These are phyloP conservation scores for Drosophila mercatorum DNA, from an alignment of 2,888 invertebrate genomes.

Conservation along the genomic window DNA sequence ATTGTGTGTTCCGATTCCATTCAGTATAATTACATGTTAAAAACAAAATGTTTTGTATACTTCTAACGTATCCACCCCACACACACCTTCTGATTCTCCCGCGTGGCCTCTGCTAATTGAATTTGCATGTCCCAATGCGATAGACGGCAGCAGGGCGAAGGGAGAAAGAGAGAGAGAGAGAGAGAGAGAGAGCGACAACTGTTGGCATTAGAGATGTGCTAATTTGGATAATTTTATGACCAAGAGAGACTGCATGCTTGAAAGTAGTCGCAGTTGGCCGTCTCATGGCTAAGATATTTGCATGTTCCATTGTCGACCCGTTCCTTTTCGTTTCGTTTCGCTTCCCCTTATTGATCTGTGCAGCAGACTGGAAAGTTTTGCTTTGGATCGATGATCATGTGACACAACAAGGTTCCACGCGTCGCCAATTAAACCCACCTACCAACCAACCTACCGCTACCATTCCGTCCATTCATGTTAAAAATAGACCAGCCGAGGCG, in stretches of 20 bases:
- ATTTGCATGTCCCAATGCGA: constrained; percentile 45
- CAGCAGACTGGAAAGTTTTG: constrained; percentile 70
- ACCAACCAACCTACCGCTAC: background rate
- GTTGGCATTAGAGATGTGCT: constrained; percentile 64
- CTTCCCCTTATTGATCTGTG: constrained; percentile 33
- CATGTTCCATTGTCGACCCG: constrained; percentile 40
- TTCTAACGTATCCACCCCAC: background rate
- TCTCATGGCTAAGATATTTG: constrained; percentile 19
- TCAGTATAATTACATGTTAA: background rate
- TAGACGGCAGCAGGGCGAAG: background rate
- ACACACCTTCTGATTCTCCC: background rate
- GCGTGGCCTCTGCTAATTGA: constrained; percentile 55
- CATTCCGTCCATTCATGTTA: constrained; percentile 5
- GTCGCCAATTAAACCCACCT: constrained; percentile 3
- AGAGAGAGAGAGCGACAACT: background rate
- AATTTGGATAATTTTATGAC: constrained; percentile 54
- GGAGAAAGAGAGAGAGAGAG: constrained; percentile 6
- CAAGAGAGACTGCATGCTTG: background rate
- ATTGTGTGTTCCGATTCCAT: background rate
- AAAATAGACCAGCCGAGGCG: constrained; percentile 60
- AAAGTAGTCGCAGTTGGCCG: background rate
- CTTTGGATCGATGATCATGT: constrained; percentile 38
- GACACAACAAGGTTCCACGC: constrained; percentile 23
- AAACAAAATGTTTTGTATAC: background rate
- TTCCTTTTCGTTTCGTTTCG: constrained; percentile 29